A percentile compares a stretch with the other conserved stretches of the same genome.
Conservation (phyloP, 2,888 invertebrate genomes). For the Hypena proboscidalis region DNA sequence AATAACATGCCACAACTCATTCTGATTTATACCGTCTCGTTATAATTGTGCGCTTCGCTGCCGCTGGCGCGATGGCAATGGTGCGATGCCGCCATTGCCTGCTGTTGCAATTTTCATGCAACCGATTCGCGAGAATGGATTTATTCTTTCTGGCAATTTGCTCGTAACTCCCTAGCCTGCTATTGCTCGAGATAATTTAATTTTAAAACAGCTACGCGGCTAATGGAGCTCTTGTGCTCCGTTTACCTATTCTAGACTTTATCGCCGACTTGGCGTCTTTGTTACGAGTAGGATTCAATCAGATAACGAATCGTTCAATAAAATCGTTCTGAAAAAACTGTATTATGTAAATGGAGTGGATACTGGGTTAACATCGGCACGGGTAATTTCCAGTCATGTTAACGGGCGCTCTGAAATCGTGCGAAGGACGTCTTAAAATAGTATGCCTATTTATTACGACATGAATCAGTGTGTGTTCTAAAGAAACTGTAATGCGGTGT, state of each 20-base stretch:
- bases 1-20: constrained; percentile 85
- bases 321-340: constrained; percentile 49
- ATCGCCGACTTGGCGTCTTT: constrained; percentile 43
- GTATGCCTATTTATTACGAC: constrained; percentile 68
- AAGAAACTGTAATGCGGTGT: constrained; percentile 52
- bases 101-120: constrained; percentile 83
- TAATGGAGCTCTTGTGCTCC: constrained; percentile 63
- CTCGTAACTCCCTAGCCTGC: constrained; percentile 64
- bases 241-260: constrained; percentile 51
- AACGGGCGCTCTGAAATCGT: constrained; percentile 69
- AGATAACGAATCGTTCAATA: constrained; percentile 48
- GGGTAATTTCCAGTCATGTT: constrained; percentile 71
- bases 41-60: constrained; percentile 83
- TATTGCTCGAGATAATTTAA: constrained; percentile 68
- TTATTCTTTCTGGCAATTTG: constrained; percentile 79
- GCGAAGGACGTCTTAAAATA: constrained; percentile 82
- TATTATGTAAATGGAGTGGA: constrained; percentile 59
- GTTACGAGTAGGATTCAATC: constrained; percentile 45
- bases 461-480: constrained; percentile 67
- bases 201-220: constrained; percentile 57
- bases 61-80: too few relatives aligned
- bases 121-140: constrained; percentile 78
- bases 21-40: constrained; percentile 84
- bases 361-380: constrained; percentile 68
- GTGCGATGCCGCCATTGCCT: constrained; percentile 73